These are phyloP conservation scores for Cenopis cana DNA, from an alignment of 2,888 invertebrate species.

Conservation along the genomic window DNA sequence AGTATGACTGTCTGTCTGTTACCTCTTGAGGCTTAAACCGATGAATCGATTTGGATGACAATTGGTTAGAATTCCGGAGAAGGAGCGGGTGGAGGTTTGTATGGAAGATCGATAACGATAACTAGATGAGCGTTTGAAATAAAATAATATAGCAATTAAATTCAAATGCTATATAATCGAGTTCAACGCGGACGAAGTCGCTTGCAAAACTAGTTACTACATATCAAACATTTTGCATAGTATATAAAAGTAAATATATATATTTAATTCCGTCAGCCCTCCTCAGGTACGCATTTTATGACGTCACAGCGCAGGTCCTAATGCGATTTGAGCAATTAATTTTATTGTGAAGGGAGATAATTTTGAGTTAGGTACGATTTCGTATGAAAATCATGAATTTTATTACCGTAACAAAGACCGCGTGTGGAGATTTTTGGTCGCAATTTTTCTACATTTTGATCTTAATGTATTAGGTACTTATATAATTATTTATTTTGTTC, in stretches of 20 bases:
- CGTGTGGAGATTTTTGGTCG: neutral
- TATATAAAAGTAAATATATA: neutral
- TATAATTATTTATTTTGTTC: neutral
- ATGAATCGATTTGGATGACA: too few relatives aligned
- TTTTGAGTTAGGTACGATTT: slow-evolving; percentile 36
- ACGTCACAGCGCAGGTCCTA: slow-evolving; percentile 26
- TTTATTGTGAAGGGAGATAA: slow-evolving; percentile 30
- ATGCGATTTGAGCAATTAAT: slow-evolving; percentile 42
- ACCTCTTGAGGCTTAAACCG: too few relatives aligned
- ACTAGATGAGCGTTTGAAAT: too few relatives aligned
- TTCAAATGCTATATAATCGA: too few relatives aligned
- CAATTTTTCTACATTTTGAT: neutral
- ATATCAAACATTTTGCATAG: neutral
- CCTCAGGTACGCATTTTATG: slow-evolving; percentile 26
- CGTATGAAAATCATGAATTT: slow-evolving; percentile 13
- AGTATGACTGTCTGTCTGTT: too few relatives aligned
- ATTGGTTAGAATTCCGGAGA: too few relatives aligned
- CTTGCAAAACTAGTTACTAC: too few relatives aligned
- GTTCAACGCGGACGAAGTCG: too few relatives aligned
- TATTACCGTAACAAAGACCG: neutral
- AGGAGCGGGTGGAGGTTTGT: too few relatives aligned
- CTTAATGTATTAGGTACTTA: neutral
- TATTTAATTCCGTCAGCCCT: slow-evolving; percentile 1
- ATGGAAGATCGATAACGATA: too few relatives aligned
- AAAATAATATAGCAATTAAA: too few relatives aligned